phyloP scores from a whole-genome alignment of 2,113 vertebrate genomes.

The Gallinago paraguaiae region DNA sequence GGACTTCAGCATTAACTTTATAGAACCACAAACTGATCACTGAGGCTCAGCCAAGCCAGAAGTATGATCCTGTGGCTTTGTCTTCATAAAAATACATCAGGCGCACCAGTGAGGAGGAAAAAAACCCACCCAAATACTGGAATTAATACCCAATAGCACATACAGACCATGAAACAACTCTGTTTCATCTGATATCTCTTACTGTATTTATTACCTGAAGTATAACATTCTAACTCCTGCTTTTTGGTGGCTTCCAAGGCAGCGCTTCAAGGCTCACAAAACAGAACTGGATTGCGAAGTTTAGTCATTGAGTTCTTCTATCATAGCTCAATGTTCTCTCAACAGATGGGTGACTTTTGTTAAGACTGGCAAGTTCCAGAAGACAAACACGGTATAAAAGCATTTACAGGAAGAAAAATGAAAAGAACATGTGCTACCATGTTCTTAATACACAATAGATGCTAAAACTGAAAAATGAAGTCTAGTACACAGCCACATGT shows the following conservation, averaged over 20 bases:
- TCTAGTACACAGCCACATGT: neutral
- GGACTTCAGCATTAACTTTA: neutral
- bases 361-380: neutral
- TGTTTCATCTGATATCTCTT: neutral
- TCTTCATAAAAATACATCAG: neutral
- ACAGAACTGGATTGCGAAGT: neutral
- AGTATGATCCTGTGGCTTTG: neutral
- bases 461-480: neutral
- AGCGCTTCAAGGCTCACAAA: neutral
- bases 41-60: neutral
- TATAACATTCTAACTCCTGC: neutral
- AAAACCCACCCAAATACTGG: neutral
- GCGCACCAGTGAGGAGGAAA: neutral
- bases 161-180: neutral
- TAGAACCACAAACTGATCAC: neutral
- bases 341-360: too few species aligned
- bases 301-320: neutral
- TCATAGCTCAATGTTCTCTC: neutral
- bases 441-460: neutral
- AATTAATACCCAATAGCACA: neutral
- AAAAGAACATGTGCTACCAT: neutral
- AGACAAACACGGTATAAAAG: neutral
- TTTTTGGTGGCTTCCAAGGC: neutral
- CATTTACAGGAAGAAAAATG: neutral
- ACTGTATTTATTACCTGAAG: neutral